phyloP scores from a whole-genome alignment of 2,888 invertebrate species.

The Caenorhabditis auriculariae region DNA sequence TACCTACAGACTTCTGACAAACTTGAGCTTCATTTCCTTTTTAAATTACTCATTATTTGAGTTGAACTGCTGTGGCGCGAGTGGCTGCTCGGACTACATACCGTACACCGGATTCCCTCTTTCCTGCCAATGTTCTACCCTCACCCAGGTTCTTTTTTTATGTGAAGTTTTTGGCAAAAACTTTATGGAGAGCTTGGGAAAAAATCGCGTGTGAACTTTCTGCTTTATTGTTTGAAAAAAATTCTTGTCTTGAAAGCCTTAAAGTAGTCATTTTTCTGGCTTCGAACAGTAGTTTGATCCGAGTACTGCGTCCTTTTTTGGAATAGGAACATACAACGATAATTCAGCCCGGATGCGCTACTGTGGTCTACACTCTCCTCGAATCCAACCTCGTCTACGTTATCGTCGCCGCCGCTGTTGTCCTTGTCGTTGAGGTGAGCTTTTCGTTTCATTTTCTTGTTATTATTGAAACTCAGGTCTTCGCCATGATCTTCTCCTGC shows the following conservation, averaged over 20 bases:
- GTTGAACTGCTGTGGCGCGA: slow-evolving; percentile 48
- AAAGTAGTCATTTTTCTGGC: too few species aligned
- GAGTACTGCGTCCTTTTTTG: too few species aligned
- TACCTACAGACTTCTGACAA: too few species aligned
- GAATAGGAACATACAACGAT: not conserved
- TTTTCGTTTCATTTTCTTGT: slow-evolving; percentile 1
- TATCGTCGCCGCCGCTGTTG: slow-evolving; percentile 25
- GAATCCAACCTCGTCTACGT: slow-evolving; percentile 34
- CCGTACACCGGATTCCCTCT: slow-evolving; percentile 21
- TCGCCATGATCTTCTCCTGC: slow-evolving; percentile 47
- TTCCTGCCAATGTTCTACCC: slow-evolving; percentile 18
- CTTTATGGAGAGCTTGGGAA: too few species aligned
- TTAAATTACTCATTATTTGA: slow-evolving; percentile 19
- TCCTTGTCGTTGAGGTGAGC: slow-evolving; percentile 38
- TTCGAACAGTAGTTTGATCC: too few species aligned
- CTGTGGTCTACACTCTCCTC: slow-evolving; percentile 22
- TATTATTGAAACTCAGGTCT: slow-evolving; percentile 19
- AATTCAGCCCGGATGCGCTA: slow-evolving; percentile 41
- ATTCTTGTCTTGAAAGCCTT: too few species aligned
- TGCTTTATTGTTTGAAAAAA: too few species aligned
- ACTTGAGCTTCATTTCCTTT: too few species aligned
- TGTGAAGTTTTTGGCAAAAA: too few species aligned
- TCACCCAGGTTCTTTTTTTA: slow-evolving; percentile 19
- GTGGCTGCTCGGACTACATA: slow-evolving; percentile 38
- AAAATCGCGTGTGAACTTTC: too few species aligned